A percentile compares a stretch with the other conserved stretches of the same genome.
Conservation (phyloP, 2,113 vertebrate species). For the Tichodroma muraria region DNA sequence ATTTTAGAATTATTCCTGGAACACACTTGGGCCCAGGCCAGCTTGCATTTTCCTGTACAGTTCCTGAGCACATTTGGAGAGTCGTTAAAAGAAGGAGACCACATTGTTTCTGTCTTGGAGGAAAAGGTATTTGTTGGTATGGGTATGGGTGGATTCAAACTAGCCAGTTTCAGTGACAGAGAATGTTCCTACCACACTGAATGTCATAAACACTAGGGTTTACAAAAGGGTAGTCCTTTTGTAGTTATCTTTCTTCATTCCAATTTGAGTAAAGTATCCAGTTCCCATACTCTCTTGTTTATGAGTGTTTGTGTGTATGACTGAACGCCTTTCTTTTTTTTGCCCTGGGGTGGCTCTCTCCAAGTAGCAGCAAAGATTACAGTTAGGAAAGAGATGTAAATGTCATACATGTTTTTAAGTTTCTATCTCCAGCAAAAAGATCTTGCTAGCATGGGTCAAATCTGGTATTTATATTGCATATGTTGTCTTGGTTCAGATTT, state of each 20-base stretch:
- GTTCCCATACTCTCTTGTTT: neutral
- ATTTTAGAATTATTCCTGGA: neutral
- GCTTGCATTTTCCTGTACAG: neutral
- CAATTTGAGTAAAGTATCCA: neutral
- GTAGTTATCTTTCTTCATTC: neutral
- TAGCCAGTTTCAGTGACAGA: neutral
- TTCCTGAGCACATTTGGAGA: neutral
- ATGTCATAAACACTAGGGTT: neutral
- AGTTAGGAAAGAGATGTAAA: neutral
- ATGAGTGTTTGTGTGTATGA: neutral
- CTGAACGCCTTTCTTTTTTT: neutral
- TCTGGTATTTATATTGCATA: neutral
- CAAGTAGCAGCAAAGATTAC: neutral
- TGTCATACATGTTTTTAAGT: neutral
- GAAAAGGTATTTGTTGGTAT: neutral
- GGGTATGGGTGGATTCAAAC: neutral
- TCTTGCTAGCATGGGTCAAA: neutral
- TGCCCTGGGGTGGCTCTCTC: neutral
- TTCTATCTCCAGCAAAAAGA: neutral
- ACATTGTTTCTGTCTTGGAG: neutral
- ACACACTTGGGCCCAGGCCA: neutral
- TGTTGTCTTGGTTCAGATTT: neutral
- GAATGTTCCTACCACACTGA: neutral
- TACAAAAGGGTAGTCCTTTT: neutral
- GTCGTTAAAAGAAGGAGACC: neutral